Percentiles rank a stretch among this genome's conserved stretches.
Evolutionary conservation across 2,113 vertebrate species (phyloP).

Genomic region (Dolichotis patagonum): DNA sequence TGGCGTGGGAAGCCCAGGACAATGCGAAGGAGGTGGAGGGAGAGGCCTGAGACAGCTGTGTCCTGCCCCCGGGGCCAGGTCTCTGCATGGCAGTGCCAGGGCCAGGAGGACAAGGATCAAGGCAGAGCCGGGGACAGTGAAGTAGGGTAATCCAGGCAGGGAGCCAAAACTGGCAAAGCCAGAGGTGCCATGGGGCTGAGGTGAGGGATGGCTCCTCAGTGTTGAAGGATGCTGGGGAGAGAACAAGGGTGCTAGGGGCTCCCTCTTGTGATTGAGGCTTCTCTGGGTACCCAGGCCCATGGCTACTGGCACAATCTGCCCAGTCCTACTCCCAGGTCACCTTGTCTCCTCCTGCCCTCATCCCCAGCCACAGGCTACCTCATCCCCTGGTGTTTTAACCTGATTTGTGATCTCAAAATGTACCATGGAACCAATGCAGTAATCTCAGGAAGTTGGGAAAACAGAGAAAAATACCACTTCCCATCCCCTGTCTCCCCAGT

Average conservation of each 20-base stretch:
- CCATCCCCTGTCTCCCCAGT: not conserved
- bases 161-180: not conserved
- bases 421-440: not conserved
- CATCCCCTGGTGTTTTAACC: not conserved
- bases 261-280: not conserved
- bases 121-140: not conserved
- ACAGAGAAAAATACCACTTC: not conserved
- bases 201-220: not conserved
- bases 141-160: not conserved
- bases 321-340: not conserved
- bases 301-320: not conserved
- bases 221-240: not conserved
- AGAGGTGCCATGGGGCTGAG: not conserved
- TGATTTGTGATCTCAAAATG: not conserved
- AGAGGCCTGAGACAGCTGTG: not conserved
- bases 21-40: accelerated
- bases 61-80: not conserved
- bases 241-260: not conserved
- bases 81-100: not conserved
- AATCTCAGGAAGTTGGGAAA: not conserved
- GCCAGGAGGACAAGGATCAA: not conserved
- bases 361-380: not conserved
- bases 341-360: not conserved
- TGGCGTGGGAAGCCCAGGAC: not conserved
- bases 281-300: not conserved